Conservation (phyloP, 1,140 invertebrate genomes). For the fruit fly (Drosophila melanogaster) region Release_6_plus_ISO1_MT NT_033777.3:31906501-31907000, state of each 20-base stretch:
- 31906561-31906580: conserved; percentile 77
- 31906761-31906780: conserved; percentile 78
- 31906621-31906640: conserved; percentile 65
- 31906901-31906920: conserved; percentile 84
- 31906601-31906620: conserved; percentile 78
- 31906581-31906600: conserved; percentile 76
- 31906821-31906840: conserved; percentile 82
- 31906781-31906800: conserved; percentile 67
- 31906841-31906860: conserved; percentile 80
- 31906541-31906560: conserved; percentile 45
- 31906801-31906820: conserved; percentile 33
- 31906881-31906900: conserved; percentile 74
- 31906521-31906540: conserved; percentile 69
- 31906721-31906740: conserved; percentile 84
- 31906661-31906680: not conserved
- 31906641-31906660: conserved; percentile 2
- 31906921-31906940: conserved; percentile 64
- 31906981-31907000: conserved; percentile 15
- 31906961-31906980: conserved; percentile 70
- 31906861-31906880: conserved; percentile 45
- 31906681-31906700: conserved; percentile 44
- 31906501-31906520: conserved; percentile 79
- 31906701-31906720: conserved; percentile 74
- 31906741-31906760: conserved; percentile 83
- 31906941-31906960: conserved; percentile 31